Percentiles rank a stretch among this genome's conserved stretches.
phyloP scores from a whole-genome alignment of 2,797 vertebrate genomes.

The Tapirus indicus region DNA sequence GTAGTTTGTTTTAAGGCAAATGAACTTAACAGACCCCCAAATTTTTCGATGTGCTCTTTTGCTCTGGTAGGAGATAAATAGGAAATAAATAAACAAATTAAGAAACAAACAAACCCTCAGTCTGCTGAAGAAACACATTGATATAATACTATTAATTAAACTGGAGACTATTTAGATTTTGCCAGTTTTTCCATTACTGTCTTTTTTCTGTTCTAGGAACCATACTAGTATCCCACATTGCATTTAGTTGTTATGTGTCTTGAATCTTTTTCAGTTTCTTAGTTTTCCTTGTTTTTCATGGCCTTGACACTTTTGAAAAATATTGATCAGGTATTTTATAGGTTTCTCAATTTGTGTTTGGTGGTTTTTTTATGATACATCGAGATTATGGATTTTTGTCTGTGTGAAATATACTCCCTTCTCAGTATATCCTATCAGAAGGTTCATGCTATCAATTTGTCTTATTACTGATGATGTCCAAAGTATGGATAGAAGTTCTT shows the following conservation, averaged over 20 bases:
- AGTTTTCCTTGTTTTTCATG: neutral
- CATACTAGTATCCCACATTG: neutral
- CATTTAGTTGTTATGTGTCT: neutral
- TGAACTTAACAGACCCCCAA: neutral
- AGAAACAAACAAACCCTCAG: neutral
- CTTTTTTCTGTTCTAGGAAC: neutral
- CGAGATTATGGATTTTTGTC: neutral
- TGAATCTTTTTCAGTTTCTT: neutral
- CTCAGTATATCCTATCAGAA: neutral
- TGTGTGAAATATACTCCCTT: neutral
- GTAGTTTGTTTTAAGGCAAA: neutral
- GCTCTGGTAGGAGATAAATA: constrained; percentile 56
- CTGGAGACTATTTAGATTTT: neutral
- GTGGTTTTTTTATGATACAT: neutral
- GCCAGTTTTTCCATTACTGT: neutral
- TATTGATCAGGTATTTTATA: neutral
- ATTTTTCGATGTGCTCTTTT: constrained; percentile 55
- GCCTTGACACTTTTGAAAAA: neutral
- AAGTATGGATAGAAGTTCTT: neutral
- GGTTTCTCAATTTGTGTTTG: neutral
- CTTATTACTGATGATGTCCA: neutral
- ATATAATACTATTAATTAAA: neutral
- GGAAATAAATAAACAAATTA: neutral
- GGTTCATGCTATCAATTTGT: neutral
- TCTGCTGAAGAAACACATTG: neutral